phyloP scores from a whole-genome alignment of 92 coral and sea anemone genomes.

The Palythoa grandis region DNA sequence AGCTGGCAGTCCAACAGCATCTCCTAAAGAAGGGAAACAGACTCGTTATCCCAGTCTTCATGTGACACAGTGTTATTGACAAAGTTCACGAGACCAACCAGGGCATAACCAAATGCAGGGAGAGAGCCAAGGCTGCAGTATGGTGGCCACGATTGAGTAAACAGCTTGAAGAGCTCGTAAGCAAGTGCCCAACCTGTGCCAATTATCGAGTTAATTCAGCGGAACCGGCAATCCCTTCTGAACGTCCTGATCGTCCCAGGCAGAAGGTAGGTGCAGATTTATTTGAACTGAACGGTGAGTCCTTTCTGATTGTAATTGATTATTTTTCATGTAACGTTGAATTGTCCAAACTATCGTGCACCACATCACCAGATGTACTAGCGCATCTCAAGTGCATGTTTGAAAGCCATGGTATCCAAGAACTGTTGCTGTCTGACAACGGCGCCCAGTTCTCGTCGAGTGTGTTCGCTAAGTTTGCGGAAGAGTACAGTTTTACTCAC shows the following conservation, averaged over 20 bases:
- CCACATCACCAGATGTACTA: neutral
- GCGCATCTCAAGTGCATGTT: too few species aligned
- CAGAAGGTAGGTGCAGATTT: constrained; percentile 59
- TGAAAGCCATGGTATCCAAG: constrained; percentile 43
- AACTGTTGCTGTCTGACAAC: constrained; percentile 34
- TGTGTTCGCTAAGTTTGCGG: constrained; percentile 37
- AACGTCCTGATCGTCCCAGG: constrained; percentile 62
- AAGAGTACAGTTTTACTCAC: constrained; percentile 23
- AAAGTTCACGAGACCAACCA: constrained; percentile 55
- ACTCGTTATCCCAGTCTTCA: constrained; percentile 48
- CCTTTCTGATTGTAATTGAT: constrained; percentile 27
- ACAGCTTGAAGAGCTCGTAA: neutral
- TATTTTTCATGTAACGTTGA: neutral
- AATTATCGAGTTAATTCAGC: neutral
- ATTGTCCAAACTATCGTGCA: constrained; percentile 19
- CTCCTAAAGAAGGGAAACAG: constrained; percentile 49
- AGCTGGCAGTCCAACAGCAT: constrained; percentile 45
- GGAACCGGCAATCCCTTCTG: constrained; percentile 48
- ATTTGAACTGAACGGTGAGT: constrained; percentile 49
- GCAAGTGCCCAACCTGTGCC: neutral
- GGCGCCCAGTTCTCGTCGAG: constrained; percentile 31
- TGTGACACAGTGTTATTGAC: constrained; percentile 55
- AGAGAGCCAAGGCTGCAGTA: constrained; percentile 55
- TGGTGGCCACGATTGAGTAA: constrained; percentile 59
- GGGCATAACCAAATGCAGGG: constrained; percentile 64